Percentiles rank a stretch among this genome's conserved stretches.
phyloP scores from a whole-genome alignment of 2,797 vertebrate species.

The Siniperca undulata region DNA sequence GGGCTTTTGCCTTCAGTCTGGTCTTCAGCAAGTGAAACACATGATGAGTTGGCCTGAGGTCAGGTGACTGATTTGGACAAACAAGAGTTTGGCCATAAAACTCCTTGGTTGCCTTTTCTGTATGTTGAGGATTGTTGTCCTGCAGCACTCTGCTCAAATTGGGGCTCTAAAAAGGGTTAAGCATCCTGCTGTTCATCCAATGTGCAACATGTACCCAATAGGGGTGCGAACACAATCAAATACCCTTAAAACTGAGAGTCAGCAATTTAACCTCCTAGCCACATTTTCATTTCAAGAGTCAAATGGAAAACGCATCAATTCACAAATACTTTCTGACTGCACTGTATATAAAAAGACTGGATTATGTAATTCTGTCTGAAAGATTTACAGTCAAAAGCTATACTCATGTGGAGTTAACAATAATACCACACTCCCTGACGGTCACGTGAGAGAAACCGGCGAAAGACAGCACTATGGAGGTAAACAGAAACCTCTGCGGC shows the following conservation, averaged over 20 bases:
- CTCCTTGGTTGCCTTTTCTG: conserved; percentile 1
- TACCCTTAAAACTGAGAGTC: background rate
- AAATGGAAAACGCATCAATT: conserved; percentile 10
- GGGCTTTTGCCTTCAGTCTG: conserved; percentile 29
- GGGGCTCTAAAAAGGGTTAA: background rate
- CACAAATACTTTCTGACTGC: conserved; percentile 1
- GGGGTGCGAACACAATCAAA: background rate
- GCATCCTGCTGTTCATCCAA: background rate
- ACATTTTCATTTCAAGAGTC: conserved; percentile 10
- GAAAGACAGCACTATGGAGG: conserved; percentile 64
- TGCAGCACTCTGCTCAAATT: background rate
- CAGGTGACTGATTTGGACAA: conserved; percentile 21
- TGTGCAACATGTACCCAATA: background rate
- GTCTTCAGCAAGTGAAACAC: conserved; percentile 43
- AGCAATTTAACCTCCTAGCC: conserved; percentile 5
- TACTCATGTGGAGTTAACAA: conserved; percentile 7
- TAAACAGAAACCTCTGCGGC: conserved; percentile 76
- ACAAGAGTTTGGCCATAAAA: conserved; percentile 9
- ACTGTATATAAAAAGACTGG: background rate
- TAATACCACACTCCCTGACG: conserved; percentile 39
- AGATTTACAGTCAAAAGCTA: conserved; percentile 16
- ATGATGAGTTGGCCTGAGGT: conserved; percentile 31
- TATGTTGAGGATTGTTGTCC: background rate
- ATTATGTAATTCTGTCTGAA: conserved; percentile 37
- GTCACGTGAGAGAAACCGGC: conserved; percentile 55